Percentiles rank a stretch among this genome's conserved stretches.
These are phyloP conservation scores for Gortyna flavago DNA, from an alignment of 2,888 invertebrate species.

Conservation along the genomic window DNA sequence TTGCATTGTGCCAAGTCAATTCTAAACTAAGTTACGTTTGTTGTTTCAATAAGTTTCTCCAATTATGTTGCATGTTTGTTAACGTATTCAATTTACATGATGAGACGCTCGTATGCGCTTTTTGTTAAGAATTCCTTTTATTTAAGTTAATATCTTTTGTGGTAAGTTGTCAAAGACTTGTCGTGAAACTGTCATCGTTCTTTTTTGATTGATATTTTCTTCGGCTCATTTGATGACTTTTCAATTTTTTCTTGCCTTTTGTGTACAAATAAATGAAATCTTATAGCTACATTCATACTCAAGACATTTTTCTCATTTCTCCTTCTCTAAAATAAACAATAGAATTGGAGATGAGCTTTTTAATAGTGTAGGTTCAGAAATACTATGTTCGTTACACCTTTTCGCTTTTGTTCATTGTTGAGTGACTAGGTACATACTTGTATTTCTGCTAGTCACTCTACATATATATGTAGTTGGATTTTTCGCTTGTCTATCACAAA, in stretches of 20 bases:
- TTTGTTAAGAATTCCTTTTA: constrained; percentile 14
- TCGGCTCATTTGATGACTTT: background rate
- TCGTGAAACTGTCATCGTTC: background rate
- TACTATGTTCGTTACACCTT: background rate
- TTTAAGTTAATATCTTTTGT: constrained; percentile 24
- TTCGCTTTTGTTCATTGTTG: rapidly evolving
- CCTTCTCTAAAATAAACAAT: background rate
- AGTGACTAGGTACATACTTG: background rate
- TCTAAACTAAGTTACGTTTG: constrained; percentile 76
- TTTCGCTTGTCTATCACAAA: constrained; percentile 45
- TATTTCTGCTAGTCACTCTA: background rate
- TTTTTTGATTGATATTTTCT: background rate
- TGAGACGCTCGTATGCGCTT: constrained; percentile 20
- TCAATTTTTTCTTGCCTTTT: background rate
- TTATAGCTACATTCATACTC: background rate
- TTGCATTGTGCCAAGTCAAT: constrained; percentile 80
- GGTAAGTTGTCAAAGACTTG: background rate
- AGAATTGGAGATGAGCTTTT: background rate
- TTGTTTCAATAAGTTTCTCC: constrained; percentile 80
- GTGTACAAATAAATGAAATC: too few relatives aligned
- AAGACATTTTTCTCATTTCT: background rate
- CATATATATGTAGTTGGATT: background rate
- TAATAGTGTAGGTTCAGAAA: background rate
- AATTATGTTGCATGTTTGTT: constrained; percentile 74
- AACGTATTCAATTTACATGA: constrained; percentile 63